phyloP scores from a whole-genome alignment of 2,888 invertebrate species.

The Pterostichus niger region DNA sequence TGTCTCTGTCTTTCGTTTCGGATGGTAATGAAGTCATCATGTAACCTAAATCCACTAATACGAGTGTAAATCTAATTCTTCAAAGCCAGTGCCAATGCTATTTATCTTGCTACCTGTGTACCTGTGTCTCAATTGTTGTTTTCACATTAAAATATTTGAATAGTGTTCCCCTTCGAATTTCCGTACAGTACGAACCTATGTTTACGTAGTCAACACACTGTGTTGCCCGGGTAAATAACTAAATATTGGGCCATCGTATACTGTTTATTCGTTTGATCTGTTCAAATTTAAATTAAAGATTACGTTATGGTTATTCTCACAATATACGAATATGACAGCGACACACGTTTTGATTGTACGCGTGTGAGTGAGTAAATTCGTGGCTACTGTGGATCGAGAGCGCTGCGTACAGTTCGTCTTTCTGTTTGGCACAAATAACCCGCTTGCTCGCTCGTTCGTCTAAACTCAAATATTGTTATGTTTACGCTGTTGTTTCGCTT shows the following conservation, averaged over 20 bases:
- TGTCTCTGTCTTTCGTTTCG: too few species aligned
- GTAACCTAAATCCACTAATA: neutral
- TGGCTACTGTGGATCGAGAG: conserved; percentile 7
- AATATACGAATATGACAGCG: conserved; percentile 67
- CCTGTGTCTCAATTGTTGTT: conserved; percentile 54
- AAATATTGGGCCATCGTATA: conserved; percentile 77
- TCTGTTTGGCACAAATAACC: conserved; percentile 26
- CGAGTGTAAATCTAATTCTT: neutral
- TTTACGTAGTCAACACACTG: conserved; percentile 77
- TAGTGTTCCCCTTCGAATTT: conserved; percentile 54
- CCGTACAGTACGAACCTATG: conserved; percentile 75
- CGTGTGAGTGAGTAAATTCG: neutral
- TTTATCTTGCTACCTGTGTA: conserved; percentile 28
- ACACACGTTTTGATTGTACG: conserved; percentile 70
- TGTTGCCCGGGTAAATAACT: conserved; percentile 77
- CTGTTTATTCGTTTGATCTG: conserved; percentile 75
- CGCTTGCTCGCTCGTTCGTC: conserved; percentile 28
- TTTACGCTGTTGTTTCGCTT: conserved; percentile 70
- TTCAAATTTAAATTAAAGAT: conserved; percentile 78
- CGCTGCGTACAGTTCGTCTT: conserved; percentile 1
- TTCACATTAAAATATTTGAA: conserved; percentile 60
- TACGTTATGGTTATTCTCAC: conserved; percentile 76
- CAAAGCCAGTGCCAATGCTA: neutral
- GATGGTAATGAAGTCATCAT: too few species aligned
- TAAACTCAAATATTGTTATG: conserved; percentile 76